Percentiles rank a stretch among this genome's conserved stretches.
These are phyloP conservation scores for Caenorhabditis wallacei DNA, from an alignment of 2,888 invertebrate species.

Conservation along the genomic window DNA sequence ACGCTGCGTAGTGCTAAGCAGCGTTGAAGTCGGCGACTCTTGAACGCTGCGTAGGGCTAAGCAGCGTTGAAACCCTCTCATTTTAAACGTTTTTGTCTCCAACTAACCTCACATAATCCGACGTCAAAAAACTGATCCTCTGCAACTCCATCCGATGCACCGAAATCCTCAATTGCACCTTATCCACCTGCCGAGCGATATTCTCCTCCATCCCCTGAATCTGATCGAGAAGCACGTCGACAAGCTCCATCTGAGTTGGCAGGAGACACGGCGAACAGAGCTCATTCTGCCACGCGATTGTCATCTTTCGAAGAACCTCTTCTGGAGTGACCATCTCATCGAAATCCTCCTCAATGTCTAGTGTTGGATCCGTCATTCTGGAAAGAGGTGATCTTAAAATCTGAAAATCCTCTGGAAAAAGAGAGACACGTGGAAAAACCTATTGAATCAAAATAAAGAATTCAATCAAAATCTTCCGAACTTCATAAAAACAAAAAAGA, in stretches of 20 bases:
- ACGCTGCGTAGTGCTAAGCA: no score
- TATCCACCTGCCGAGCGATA: constrained; percentile 60
- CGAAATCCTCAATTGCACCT: constrained; percentile 66
- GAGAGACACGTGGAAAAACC: constrained; percentile 6
- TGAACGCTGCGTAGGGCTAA: no score
- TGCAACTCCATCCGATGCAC: constrained; percentile 76
- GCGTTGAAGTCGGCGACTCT: no score
- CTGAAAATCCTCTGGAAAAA: background rate
- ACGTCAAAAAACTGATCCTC: constrained; percentile 75
- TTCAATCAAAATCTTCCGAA: background rate
- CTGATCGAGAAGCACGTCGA: constrained; percentile 75
- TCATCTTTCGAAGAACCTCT: constrained; percentile 68
- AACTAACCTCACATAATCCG: constrained; percentile 75
- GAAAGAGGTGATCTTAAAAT: no score
- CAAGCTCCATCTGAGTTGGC: constrained; percentile 72
- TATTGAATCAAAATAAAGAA: background rate
- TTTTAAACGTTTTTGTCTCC: background rate
- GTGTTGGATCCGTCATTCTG: background rate
- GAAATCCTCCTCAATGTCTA: constrained; percentile 13
- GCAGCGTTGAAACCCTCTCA: background rate
- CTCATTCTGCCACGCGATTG: constrained; percentile 74
- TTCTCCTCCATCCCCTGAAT: constrained; percentile 72
- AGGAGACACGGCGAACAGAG: constrained; percentile 72
- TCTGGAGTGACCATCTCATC: constrained; percentile 55
- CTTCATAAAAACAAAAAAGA: background rate